Evolutionary conservation across 2,113 vertebrate genomes (phyloP).

Genomic region (Romanogobio albipinnatus): DNA sequence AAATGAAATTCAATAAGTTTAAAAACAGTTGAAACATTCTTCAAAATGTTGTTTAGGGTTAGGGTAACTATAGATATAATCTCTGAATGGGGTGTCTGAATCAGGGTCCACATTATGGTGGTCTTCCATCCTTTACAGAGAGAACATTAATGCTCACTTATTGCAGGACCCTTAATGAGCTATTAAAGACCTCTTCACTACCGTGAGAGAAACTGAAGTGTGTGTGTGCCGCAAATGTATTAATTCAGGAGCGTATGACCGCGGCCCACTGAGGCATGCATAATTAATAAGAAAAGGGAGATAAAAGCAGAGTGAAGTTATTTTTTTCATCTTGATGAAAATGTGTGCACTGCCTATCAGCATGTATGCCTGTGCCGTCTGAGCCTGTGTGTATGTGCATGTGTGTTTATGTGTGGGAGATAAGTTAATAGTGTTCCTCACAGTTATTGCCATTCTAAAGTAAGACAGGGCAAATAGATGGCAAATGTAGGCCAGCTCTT

Average conservation of each 20-base stretch:
- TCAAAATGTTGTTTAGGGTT: background rate
- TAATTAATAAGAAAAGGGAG: conserved; percentile 60
- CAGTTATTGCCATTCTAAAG: conserved; percentile 55
- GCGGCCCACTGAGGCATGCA: conserved; percentile 48
- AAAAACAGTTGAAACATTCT: background rate
- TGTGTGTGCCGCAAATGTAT: conserved; percentile 28
- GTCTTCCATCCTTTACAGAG: conserved; percentile 17
- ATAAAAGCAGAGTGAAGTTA: conserved; percentile 56
- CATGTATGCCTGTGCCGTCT: conserved; percentile 32
- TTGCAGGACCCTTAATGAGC: conserved; percentile 33
- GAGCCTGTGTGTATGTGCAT: background rate
- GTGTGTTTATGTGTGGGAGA: conserved; percentile 35
- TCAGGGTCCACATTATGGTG: background rate
- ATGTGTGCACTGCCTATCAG: background rate
- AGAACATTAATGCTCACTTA: conserved; percentile 50
- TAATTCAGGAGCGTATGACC: conserved; percentile 33
- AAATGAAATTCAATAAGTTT: background rate
- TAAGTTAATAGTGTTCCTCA: conserved; percentile 40
- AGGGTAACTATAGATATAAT: background rate
- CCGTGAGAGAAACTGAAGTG: conserved; percentile 24
- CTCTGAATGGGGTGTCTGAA: conserved; percentile 1
- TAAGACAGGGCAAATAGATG: conserved; percentile 38
- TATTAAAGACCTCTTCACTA: conserved; percentile 47
- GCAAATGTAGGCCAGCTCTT: conserved; percentile 58
- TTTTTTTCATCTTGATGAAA: conserved; percentile 40